Conservation (phyloP, 2,888 invertebrate genomes). For the Orthosia gracilis region DNA sequence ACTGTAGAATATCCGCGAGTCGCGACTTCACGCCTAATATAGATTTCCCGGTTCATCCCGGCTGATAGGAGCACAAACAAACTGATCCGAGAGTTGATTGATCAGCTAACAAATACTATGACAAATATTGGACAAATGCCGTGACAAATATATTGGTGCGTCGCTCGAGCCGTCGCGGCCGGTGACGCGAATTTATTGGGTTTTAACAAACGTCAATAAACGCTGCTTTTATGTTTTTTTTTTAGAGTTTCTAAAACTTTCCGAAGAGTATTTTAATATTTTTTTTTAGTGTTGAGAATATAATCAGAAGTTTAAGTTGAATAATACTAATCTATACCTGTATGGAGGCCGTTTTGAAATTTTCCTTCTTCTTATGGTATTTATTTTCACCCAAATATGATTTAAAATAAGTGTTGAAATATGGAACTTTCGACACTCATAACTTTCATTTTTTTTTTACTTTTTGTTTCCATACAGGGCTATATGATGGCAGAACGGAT, state of each 20-base stretch:
- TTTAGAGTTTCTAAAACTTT: too few relatives aligned
- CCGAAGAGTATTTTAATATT: neutral
- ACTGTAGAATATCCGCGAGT: too few relatives aligned
- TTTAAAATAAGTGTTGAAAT: too few relatives aligned
- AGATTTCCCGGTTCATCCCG: conserved; percentile 36
- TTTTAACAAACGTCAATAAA: conserved; percentile 16
- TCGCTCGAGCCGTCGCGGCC: conserved; percentile 10
- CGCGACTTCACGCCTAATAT: conserved; percentile 1
- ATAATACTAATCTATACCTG: too few relatives aligned
- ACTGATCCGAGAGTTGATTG: conserved; percentile 51
- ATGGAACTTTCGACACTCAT: too few relatives aligned
- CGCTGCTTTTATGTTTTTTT: conserved; percentile 17
- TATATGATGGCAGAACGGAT: too few relatives aligned
- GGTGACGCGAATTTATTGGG: conserved; percentile 33
- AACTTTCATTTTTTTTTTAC: too few relatives aligned
- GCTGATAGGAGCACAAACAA: conserved; percentile 40
- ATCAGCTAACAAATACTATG: conserved; percentile 56
- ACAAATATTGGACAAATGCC: conserved; percentile 52
- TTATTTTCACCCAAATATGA: too few relatives aligned
- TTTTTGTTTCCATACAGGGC: too few relatives aligned
- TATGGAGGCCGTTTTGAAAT: too few relatives aligned
- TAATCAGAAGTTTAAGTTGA: too few relatives aligned
- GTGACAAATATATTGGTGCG: conserved; percentile 49
- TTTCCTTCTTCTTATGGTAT: too few relatives aligned
- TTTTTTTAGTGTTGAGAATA: neutral